A percentile compares a stretch with the other conserved stretches of the same genome.
These are phyloP conservation scores for Tipula lateralis DNA, from an alignment of 2,888 invertebrate species.

Conservation along the genomic window DNA sequence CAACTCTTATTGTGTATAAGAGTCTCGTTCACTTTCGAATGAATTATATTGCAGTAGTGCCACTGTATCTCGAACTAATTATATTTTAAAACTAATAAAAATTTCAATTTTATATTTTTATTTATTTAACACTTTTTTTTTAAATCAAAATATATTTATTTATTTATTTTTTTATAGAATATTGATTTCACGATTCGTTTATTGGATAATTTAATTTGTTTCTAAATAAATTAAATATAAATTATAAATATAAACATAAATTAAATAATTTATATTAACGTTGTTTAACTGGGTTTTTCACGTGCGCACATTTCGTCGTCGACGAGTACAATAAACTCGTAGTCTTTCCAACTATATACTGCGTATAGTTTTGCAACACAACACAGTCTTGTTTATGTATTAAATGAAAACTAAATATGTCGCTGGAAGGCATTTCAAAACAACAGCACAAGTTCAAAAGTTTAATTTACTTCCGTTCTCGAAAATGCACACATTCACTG, in stretches of 20 bases:
- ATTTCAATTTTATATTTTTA: neutral
- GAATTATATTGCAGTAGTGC: too few relatives aligned
- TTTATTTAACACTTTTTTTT: neutral
- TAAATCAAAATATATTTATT: neutral
- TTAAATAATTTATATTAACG: neutral
- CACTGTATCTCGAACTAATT: neutral
- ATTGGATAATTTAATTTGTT: neutral
- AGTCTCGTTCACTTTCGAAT: neutral
- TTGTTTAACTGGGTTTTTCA: neutral
- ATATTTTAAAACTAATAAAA: neutral
- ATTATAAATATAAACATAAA: neutral
- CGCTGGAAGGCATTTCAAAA: neutral
- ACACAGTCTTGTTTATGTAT: neutral
- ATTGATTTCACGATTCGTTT: neutral
- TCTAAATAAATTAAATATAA: neutral
- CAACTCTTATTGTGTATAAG: neutral
- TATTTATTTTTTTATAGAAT: neutral
- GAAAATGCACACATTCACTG: neutral
- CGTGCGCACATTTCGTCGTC: neutral
- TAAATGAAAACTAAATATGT: neutral
- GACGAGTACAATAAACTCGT: too few relatives aligned
- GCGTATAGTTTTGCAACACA: neutral
- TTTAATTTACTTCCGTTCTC: neutral
- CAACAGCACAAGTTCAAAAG: neutral
- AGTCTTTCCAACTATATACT: too few relatives aligned